phyloP scores from a whole-genome alignment of 2,888 invertebrate species.

The Neoaliturus tenellus region DNA sequence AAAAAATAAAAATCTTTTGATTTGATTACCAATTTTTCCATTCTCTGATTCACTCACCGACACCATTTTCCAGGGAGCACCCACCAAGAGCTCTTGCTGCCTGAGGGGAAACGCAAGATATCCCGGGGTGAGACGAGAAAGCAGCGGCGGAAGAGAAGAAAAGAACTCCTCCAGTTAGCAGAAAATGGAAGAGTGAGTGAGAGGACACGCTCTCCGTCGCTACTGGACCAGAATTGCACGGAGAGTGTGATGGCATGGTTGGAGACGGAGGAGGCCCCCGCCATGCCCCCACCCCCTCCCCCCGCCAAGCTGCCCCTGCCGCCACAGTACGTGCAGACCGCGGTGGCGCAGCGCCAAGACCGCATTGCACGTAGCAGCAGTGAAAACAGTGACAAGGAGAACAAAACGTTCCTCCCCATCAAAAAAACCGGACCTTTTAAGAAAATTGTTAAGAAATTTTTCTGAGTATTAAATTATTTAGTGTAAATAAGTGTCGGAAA shows the following conservation, averaged over 20 bases:
- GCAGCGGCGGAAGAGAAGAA: constrained; percentile 73
- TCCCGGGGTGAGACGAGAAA: constrained; percentile 70
- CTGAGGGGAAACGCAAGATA: constrained; percentile 72
- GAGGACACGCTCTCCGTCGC: not conserved
- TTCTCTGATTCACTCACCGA: no score
- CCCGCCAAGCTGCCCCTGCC: not conserved
- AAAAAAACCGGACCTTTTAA: constrained; percentile 83
- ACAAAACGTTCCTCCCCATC: constrained; percentile 64
- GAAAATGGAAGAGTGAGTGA: not conserved
- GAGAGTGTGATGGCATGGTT: constrained; percentile 44
- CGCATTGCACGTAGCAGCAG: constrained; percentile 9
- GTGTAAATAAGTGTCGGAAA: not conserved
- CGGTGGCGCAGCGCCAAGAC: constrained; percentile 42
- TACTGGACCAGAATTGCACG: constrained; percentile 28
- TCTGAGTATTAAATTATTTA: constrained; percentile 74
- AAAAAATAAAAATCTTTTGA: no score
- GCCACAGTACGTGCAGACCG: constrained; percentile 53
- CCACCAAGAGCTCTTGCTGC: constrained; percentile 77
- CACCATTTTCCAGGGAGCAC: constrained; percentile 69
- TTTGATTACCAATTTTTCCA: no score
- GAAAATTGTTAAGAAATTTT: constrained; percentile 87
- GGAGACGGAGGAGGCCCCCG: constrained; percentile 20
- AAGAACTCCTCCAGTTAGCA: constrained; percentile 27
- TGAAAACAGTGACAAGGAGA: constrained; percentile 40
- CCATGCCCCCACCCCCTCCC: no score